A percentile compares a stretch with the other conserved stretches of the same genome.
Evolutionary conservation across 2,797 vertebrate species (phyloP).

Genomic region (Chaetodon trifasciatus): DNA sequence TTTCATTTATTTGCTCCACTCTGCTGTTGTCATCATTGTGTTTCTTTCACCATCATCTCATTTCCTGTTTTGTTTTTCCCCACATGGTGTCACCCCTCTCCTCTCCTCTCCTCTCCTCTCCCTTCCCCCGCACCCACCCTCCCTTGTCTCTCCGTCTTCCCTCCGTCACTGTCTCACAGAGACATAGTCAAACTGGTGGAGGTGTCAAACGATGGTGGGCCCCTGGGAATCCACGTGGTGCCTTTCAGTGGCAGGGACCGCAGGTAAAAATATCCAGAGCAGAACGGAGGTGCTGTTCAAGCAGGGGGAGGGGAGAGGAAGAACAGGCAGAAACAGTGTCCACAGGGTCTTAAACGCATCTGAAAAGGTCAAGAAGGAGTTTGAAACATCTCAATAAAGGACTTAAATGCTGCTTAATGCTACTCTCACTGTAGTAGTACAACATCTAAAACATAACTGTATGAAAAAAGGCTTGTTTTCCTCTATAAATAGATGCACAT

Average conservation of each 20-base stretch:
- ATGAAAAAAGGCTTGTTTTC: too few species aligned
- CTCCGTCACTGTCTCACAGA: slow-evolving; percentile 82
- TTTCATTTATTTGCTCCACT: slow-evolving; percentile 35
- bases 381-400: background rate
- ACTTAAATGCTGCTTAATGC: background rate
- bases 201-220: slow-evolving; percentile 97
- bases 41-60: slow-evolving; percentile 43
- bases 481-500: too few species aligned
- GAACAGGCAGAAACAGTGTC: background rate
- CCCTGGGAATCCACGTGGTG: slow-evolving; percentile 98
- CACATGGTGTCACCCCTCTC: slow-evolving; percentile 70
- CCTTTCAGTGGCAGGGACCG: slow-evolving; percentile 97
- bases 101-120: background rate
- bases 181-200: slow-evolving; percentile 98
- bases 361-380: background rate
- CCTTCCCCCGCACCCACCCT: slow-evolving; percentile 22
- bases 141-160: slow-evolving; percentile 13
- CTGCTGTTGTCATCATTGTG: slow-evolving; percentile 27
- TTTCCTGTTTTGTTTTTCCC: slow-evolving; percentile 63
- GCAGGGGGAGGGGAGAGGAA: background rate
- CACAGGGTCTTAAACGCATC: background rate
- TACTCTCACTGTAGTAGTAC: too few species aligned
- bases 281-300: background rate
- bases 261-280: slow-evolving; percentile 89
- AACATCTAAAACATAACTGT: too few species aligned